These are phyloP conservation scores for Tethya wilhelma DNA, from an alignment of 37 sponge, comb jelly and placozoan genomes.

Conservation along the genomic window DNA sequence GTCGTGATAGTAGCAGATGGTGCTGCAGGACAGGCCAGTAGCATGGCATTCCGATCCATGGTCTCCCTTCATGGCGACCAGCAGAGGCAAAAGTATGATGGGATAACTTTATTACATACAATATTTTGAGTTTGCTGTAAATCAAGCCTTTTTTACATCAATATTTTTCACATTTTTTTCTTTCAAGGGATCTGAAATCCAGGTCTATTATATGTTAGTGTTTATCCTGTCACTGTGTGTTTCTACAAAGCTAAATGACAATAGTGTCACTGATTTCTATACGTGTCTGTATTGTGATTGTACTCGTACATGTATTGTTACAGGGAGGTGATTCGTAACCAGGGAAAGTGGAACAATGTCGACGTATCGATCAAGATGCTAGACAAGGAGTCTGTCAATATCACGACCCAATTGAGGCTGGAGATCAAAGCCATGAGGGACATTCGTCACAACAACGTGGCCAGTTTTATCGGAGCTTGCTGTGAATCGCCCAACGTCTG, in stretches of 20 bases:
- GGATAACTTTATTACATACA: too few species aligned
- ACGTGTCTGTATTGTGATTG: too few species aligned
- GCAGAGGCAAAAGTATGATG: conserved; percentile 55
- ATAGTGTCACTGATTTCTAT: too few species aligned
- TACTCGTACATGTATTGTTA: background rate
- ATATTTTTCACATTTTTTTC: too few species aligned
- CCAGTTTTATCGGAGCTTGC: conserved; percentile 62
- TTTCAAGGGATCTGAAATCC: too few species aligned
- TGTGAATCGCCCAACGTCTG: conserved; percentile 63
- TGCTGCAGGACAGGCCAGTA: conserved; percentile 23
- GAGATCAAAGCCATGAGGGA: conserved; percentile 62
- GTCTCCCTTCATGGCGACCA: conserved; percentile 49
- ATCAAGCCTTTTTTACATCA: too few species aligned
- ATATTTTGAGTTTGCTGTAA: too few species aligned
- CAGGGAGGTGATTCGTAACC: conserved; percentile 62
- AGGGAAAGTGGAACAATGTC: conserved; percentile 52
- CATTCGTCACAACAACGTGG: conserved; percentile 64
- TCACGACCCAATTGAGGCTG: conserved; percentile 31
- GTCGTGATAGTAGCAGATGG: conserved; percentile 29
- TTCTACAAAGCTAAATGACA: too few species aligned
- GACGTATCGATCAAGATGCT: conserved; percentile 58
- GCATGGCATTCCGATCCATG: conserved; percentile 57
- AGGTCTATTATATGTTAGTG: too few species aligned
- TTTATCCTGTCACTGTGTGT: too few species aligned
- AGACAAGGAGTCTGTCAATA: conserved; percentile 33